Evolutionary conservation across 2,888 invertebrate genomes (phyloP), one percentile per base, ranked within the genome.

Genomic region (Pollenia labialis): DNA sequence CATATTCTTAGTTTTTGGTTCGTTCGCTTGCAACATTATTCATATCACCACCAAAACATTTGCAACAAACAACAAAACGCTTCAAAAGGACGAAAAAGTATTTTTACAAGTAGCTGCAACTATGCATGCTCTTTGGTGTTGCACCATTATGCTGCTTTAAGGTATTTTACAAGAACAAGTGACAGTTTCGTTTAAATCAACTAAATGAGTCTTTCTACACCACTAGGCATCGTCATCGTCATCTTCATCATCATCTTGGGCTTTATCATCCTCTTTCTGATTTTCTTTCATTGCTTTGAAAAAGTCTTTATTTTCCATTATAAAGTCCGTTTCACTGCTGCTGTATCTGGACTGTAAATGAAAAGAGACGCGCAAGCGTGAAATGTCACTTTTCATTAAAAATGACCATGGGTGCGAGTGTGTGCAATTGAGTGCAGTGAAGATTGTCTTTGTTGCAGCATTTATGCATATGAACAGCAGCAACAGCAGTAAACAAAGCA

Each of bases 361-460:
- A 68, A 85, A 80, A 74, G 75, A 85, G 72, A 86, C 85, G 87
- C 88, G 89, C 92, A 90, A 92, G 92, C 91, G 91, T 91, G 91
- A 92, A 91, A 91, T 92, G 92, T 92, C 92, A 92, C 92, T 91
- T 92, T 91, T 91, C 91, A 92, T 92, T 92, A 92, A 90, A 89
- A 83, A 85, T 88, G 88, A 87, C 77, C 88, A 88, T 89, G 82
- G 81, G 16, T 77, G 71, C 58, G 66, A 64, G 62, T 87, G 79
- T 85, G 79, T 74, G 71, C 58, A 79, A 42, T 82, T 69, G 69
- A 66, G 74, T 74, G 81, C 48, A 66, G 10, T 72, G 23, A 52
- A 81, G 56, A 48, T 42, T 56, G 54, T 66, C 54, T 56, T 14
- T 48, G 74, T 81, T 68, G 72, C 71, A 66, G 48, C 68, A 80